These are phyloP conservation scores for Lutjanus campechanus DNA, from an alignment of 2,797 vertebrate species.

Conservation along the genomic window DNA sequence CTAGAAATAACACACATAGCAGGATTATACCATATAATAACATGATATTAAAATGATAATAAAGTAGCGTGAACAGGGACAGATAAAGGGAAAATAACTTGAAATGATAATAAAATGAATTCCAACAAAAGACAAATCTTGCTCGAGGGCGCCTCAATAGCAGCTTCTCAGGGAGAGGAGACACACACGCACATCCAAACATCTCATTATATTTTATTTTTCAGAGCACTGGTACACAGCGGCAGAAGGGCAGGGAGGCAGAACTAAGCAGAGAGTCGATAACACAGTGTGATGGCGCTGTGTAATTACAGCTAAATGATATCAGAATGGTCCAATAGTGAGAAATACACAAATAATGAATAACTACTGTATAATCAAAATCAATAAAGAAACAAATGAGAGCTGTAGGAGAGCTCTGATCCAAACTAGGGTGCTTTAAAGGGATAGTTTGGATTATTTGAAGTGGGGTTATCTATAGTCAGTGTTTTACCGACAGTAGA, in stretches of 20 bases:
- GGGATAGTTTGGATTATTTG: no score
- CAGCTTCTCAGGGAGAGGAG: constrained; percentile 10
- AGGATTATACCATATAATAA: neutral
- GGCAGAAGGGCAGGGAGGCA: constrained; percentile 40
- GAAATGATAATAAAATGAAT: constrained; percentile 46
- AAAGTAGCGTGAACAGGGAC: neutral
- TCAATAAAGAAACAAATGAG: constrained; percentile 45
- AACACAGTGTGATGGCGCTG: constrained; percentile 18
- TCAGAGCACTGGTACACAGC: constrained; percentile 16
- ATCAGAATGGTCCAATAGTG: constrained; percentile 46
- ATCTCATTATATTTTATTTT: constrained; percentile 56
- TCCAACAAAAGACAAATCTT: constrained; percentile 34
- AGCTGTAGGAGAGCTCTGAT: constrained; percentile 42
- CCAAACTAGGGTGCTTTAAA: constrained; percentile 3
- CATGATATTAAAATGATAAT: constrained; percentile 19
- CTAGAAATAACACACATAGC: neutral
- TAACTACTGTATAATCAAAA: constrained; percentile 53
- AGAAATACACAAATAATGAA: constrained; percentile 47
- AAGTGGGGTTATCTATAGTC: no score
- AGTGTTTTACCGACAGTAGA: no score
- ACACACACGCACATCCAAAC: constrained; percentile 32
- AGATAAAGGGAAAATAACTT: constrained; percentile 27
- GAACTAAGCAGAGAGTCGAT: constrained; percentile 52
- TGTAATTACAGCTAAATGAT: constrained; percentile 53
- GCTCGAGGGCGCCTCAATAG: constrained; percentile 35